Evolutionary conservation across 2,797 vertebrate species (phyloP).

Genomic region (Rhincodon typus): DNA sequence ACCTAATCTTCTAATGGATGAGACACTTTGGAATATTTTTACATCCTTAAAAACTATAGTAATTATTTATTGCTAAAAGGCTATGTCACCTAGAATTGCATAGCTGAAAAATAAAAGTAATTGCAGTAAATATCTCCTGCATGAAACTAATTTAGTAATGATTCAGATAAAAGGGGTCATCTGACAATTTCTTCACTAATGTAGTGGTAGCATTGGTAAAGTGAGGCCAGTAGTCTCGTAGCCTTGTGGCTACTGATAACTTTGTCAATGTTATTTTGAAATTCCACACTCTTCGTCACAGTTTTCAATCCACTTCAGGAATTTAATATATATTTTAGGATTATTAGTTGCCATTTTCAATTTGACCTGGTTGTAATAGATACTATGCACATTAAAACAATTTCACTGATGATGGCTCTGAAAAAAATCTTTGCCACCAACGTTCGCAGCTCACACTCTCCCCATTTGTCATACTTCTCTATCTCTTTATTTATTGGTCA

Average conservation of each 20-base stretch:
- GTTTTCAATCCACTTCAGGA: background rate
- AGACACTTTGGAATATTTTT: background rate
- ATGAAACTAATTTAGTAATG: background rate
- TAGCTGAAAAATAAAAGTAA: background rate
- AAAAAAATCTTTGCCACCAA: background rate
- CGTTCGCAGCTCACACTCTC: background rate
- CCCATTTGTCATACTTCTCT: too few species aligned
- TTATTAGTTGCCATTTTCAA: background rate
- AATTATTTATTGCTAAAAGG: background rate
- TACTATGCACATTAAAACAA: background rate
- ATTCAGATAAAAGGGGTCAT: background rate
- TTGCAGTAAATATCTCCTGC: background rate
- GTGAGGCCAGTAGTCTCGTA: background rate
- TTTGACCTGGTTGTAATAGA: background rate
- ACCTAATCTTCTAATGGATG: background rate
- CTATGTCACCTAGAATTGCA: background rate
- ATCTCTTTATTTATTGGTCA: background rate
- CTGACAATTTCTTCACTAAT: background rate
- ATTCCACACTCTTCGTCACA: too few species aligned
- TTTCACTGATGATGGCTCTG: background rate
- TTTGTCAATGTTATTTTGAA: background rate
- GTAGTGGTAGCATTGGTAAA: background rate
- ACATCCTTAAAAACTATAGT: background rate
- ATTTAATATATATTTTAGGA: background rate
- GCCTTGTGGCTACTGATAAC: background rate